Evolutionary conservation across 2,888 invertebrate species (phyloP), one percentile per base, ranked within the genome.

Genomic region (Sinotaia quadrata): DNA sequence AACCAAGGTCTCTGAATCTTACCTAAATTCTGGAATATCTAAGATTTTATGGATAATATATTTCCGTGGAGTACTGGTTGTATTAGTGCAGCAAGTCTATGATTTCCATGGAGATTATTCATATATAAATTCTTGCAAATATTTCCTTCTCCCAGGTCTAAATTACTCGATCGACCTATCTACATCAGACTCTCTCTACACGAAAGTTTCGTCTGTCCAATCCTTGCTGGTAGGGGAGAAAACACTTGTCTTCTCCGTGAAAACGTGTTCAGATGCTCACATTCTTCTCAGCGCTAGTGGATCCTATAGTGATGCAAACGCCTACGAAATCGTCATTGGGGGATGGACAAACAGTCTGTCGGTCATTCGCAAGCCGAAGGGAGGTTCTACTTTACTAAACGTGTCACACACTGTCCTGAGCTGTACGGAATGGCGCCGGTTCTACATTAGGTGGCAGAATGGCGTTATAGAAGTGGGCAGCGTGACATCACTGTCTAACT

Each of bases 311-410:
- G 91, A 91, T 0, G 92, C 94, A 2, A 72, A 74, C 63, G 94
- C 95, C 91, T 92, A 93, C 85, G 96, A 96, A 88, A 87, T 96
- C 63, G 94, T 95, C 89, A 91, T 96, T 81, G 96, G 96, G 33
- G 95, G 95, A 34, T 96, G 95, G 96, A 91, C 91, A 33, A 95
- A 96, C 88, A 90, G 91, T 73, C 95, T 94, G 89, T 92, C 92
- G 47, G 80, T 75, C 27, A 79, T 82, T 37, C 75, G 80, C 44
- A 76, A 75, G 37, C 78, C 78, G 68, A 76, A 75, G 57, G 80
- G 79, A 52, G 79, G 80, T 54, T 29, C 56, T 3, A 68, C 76
- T 52, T 75, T 70, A 69, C 76, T 72, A 27, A 67, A 66, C 0
- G 56, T 36, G 2, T 34, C 21, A 1, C 72, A 69, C 36, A 44